Base-by-base conservation (phyloP, 2,888 invertebrate species). In the Arrhopalites spinosus region DNA sequence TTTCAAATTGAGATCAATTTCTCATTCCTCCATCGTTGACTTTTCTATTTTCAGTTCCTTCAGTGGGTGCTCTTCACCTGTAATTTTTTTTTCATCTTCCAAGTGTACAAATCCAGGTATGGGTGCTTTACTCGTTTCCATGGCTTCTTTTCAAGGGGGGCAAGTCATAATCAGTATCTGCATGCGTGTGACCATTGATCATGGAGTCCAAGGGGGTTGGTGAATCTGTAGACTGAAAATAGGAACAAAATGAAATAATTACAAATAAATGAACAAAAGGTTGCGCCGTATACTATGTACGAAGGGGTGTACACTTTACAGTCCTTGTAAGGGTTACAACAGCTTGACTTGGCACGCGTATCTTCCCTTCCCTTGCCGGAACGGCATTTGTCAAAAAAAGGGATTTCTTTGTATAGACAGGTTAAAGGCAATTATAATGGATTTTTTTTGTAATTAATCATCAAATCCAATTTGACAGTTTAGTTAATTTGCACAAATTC, bases 211-310 rank as follows among this genome's bases (percentile, higher is more conserved):
- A 25, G 59, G 25, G 20, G 15, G 53, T 2, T 53, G 15, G 5
- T 20, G 7, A 53, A 5, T 17, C n/a, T 15, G 53, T 53, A 11
- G 66, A 11, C n/a, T 66, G 3, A 45, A 45, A 61, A 61, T 20
- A 36, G 43, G 36, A 72, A 45, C 47, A 25, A 72, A 63, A 72
- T 72, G 72, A 72, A 72, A 72, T 72, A 64, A 72, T 72, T 72
- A 64, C 63, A 72, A 72, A 72, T 72, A 72, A 72, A 72, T 72
- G 72, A 72, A 64, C 63, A 50, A 72, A 72, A 72, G 72, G 63
- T 63, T 59, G 59, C 45, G 72, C 72, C 47, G 69, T n/a, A n/a
- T n/a, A n/a, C n/a, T n/a, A n/a, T n/a, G n/a, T n/a, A n/a, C 69
- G 53, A 36, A 11, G 36, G 36, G 36, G 36, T n/a, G n/a, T n/a